Conservation (phyloP, 2,888 invertebrate genomes). For the Platycheirus albimanus region DNA sequence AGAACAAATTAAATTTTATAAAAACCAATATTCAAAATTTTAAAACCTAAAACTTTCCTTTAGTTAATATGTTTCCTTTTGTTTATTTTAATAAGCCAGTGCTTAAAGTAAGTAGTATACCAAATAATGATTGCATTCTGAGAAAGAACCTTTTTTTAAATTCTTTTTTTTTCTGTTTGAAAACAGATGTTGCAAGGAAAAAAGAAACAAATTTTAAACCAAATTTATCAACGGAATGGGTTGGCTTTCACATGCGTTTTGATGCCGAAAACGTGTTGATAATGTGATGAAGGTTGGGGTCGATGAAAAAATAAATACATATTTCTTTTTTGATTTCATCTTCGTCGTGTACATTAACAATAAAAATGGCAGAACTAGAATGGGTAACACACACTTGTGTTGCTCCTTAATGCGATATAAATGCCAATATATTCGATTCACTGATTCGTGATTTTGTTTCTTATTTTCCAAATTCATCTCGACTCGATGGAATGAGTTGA, state of each 20-base stretch:
- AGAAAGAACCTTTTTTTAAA: constrained; percentile 8
- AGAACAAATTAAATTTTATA: too few relatives aligned
- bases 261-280: constrained; percentile 71
- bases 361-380: constrained; percentile 7
- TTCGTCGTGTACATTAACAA: constrained; percentile 18
- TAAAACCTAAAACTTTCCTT: too few relatives aligned
- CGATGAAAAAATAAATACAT: constrained; percentile 20
- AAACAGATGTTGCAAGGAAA: constrained; percentile 58
- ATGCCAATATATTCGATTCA: constrained; percentile 66
- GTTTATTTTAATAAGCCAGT: too few relatives aligned
- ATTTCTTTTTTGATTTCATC: not conserved
- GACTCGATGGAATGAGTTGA: too few relatives aligned
- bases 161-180: constrained; percentile 36
- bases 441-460: constrained; percentile 31
- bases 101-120: too few relatives aligned
- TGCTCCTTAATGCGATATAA: constrained; percentile 67
- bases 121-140: too few relatives aligned
- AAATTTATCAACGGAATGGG: constrained; percentile 16
- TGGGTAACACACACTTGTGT: constrained; percentile 42
- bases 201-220: constrained; percentile 17
- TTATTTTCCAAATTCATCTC: too few relatives aligned
- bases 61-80: too few relatives aligned
- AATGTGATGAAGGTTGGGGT: constrained; percentile 42
- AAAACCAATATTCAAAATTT: too few relatives aligned
- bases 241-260: constrained; percentile 59